Evolutionary conservation across 2,888 invertebrate species (phyloP).

Genomic region (Pyrochroa serraticornis): DNA sequence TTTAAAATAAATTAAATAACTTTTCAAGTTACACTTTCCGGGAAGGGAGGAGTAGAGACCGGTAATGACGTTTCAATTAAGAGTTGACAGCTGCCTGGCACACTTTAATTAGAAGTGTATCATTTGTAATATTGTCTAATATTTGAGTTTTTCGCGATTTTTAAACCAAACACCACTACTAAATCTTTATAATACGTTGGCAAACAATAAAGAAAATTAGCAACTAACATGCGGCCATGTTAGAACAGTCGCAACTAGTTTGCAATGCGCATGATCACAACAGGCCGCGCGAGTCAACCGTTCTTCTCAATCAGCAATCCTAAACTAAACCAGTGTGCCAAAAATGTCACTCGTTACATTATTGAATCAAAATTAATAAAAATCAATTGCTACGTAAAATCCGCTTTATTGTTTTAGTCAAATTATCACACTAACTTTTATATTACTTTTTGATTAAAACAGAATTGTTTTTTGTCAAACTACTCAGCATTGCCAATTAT

Average conservation of each 20-base stretch:
- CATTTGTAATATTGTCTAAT: constrained; percentile 13
- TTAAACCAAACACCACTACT: constrained; percentile 61
- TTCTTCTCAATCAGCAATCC: too few relatives aligned
- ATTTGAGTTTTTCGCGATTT: constrained; percentile 26
- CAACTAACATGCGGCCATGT: constrained; percentile 88
- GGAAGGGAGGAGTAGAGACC: constrained; percentile 44
- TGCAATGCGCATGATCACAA: too few relatives aligned
- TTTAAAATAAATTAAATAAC: constrained; percentile 9
- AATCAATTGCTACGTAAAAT: too few relatives aligned
- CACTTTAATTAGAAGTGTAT: constrained; percentile 5
- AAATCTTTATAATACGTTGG: constrained; percentile 64
- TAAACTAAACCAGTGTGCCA: too few relatives aligned
- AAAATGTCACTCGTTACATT: too few relatives aligned
- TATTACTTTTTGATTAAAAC: too few relatives aligned
- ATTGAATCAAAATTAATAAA: too few relatives aligned
- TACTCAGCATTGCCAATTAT: too few relatives aligned
- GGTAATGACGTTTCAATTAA: constrained; percentile 31
- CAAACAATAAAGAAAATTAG: constrained; percentile 81
- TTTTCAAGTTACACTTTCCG: background rate
- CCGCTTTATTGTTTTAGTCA: too few relatives aligned
- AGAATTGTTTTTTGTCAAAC: too few relatives aligned
- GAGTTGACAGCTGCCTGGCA: constrained; percentile 11
- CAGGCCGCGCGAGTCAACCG: too few relatives aligned
- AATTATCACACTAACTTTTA: too few relatives aligned
- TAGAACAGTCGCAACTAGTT: constrained; percentile 55